Base-by-base conservation (phyloP, 2,797 vertebrate genomes). In the Gadopsis marmoratus region DNA sequence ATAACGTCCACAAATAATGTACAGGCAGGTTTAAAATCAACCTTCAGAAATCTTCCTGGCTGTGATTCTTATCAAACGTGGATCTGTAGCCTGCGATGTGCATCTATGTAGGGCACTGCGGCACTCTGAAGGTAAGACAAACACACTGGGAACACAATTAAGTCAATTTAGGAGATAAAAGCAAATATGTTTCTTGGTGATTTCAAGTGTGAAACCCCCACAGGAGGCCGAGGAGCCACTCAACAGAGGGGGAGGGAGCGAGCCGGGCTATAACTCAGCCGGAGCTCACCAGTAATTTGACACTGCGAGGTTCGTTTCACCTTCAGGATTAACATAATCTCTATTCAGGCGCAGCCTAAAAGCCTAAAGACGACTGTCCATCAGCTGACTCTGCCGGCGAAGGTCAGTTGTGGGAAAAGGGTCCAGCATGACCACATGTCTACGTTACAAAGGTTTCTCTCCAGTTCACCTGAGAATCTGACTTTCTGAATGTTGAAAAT, bases 281-380 rank as follows among this genome's bases (percentile, higher is more conserved):
- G 17, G 33, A 76, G 72, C 72, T 62, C 59, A 33, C 21, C 79
- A 35, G 78, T 86, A 88, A 87, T 89, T 78, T 88, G 81, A 91
- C 84, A 68, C 90, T 11, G 63, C 35, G 4, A 83, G 84, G 67
- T 76, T 86, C 78, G 78, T 83, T 91, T 87, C 88, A 88, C 89
- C 86, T 88, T 84, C 83, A 83, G 88, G 86, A 90, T 91, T 86
- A 87, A 67, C 53, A 26, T 87, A 83, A 89, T 87, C 81, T 90
- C 76, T 31, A 65, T 80, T 78, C 60, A 58, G 68, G 73, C 41
- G 11, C 33, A 45, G 66, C 71, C 74, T 70, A 56, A 87, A 79
- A 84, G 77, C 73, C 64, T 29, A 0, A 55, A 83, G 69, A 74
- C 48, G 60, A 60, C 13, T 8, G 14, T 2, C 71, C 51, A 23